Conservation (phyloP, 2,888 invertebrate genomes). For the Latrodectus hesperus region DNA sequence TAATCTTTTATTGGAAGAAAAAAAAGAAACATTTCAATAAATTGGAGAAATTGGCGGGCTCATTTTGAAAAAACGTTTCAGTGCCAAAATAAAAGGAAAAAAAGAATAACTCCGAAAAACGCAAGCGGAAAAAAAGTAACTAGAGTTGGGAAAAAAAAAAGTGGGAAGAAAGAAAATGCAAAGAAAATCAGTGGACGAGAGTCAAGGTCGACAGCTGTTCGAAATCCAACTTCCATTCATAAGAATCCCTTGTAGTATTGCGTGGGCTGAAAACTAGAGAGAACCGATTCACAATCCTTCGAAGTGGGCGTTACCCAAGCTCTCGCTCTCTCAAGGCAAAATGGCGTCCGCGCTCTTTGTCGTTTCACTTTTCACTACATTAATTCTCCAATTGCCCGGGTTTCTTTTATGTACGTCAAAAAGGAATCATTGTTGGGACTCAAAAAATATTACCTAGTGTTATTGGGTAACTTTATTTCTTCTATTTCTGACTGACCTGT, state of each 20-base stretch:
- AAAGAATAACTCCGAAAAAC: neutral
- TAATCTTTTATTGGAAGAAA: neutral
- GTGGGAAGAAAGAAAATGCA: neutral
- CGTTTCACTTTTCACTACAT: conserved; percentile 1
- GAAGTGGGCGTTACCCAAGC: conserved; percentile 8
- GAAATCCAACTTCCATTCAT: conserved; percentile 65
- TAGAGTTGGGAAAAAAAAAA: neutral
- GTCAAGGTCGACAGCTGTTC: conserved; percentile 65
- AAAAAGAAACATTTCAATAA: neutral
- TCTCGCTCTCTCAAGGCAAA: neutral
- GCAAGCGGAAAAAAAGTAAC: neutral
- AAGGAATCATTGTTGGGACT: too few species aligned
- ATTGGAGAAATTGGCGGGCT: neutral
- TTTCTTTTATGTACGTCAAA: too few species aligned
- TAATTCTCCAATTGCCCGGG: neutral
- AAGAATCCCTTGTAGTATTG: conserved; percentile 46
- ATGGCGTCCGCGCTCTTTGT: conserved; percentile 5
- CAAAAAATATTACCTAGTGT: too few species aligned
- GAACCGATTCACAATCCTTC: neutral
- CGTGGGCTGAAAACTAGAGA: conserved; percentile 33
- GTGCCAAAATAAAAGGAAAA: neutral
- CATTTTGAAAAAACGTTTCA: neutral
- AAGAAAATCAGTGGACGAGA: conserved; percentile 11
- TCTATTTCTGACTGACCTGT: too few species aligned
- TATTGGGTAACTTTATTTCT: too few species aligned